Conservation (phyloP, 1,140 invertebrate species). For the Orius insidiosus region DNA sequence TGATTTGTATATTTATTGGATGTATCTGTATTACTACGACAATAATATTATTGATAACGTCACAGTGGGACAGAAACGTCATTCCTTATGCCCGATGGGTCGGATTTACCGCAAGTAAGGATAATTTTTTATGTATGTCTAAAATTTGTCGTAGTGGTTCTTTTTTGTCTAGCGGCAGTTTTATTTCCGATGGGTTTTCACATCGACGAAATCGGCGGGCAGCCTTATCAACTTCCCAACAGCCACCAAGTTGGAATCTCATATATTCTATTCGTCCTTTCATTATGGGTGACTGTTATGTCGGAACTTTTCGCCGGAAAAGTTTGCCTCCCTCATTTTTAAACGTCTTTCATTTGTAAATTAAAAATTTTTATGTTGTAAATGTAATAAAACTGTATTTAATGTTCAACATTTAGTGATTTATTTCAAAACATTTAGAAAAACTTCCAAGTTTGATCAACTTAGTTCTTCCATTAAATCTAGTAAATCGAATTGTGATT, state of each 20-base stretch:
- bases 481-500: conserved; percentile 14
- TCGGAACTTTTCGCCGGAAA: conserved; percentile 94
- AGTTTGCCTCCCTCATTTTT: conserved; percentile 90
- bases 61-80: conserved; percentile 79
- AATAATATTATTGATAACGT: conserved; percentile 67
- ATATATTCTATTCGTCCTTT: conserved; percentile 87
- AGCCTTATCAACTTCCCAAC: conserved; percentile 86
- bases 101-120: conserved; percentile 82
- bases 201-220: conserved; percentile 86
- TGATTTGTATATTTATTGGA: conserved; percentile 85
- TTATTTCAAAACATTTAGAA: no score
- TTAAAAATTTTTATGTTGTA: no score
- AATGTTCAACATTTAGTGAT: no score
- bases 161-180: conserved; percentile 89
- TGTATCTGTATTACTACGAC: conserved; percentile 85
- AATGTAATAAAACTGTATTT: no score
- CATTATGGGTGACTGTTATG: conserved; percentile 89
- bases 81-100: conserved; percentile 87
- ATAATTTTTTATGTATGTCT: conserved; percentile 41
- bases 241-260: conserved; percentile 90
- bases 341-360: conserved; percentile 22
- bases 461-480: conserved; percentile 14
- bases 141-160: conserved; percentile 61
- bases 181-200: conserved; percentile 93
- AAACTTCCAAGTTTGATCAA: not conserved